Conservation (phyloP, 2,888 invertebrate genomes). For the Criorhina ranunculi region DNA sequence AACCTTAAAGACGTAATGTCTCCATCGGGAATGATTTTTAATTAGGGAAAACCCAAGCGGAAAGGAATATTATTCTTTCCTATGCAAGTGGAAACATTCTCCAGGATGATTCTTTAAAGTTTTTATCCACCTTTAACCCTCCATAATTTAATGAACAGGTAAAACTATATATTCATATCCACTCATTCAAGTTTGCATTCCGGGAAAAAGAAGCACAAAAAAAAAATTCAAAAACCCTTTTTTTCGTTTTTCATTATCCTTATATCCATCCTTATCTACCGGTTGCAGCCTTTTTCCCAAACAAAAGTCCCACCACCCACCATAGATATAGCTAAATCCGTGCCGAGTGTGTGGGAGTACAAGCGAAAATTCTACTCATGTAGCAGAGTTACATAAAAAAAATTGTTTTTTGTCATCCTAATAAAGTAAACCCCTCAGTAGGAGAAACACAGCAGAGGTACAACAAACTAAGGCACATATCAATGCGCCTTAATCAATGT, state of each 20-base stretch:
- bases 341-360: conserved; percentile 22
- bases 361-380: conserved; percentile 58
- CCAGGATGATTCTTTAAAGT: not conserved
- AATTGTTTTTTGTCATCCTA: conserved; percentile 34
- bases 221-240: conserved; percentile 27
- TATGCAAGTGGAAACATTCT: too few relatives aligned
- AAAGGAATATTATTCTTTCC: too few relatives aligned
- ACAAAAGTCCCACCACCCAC: conserved; percentile 39
- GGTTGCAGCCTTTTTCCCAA: conserved; percentile 60
- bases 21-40: too few relatives aligned
- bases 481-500: not conserved
- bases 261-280: conserved; percentile 48
- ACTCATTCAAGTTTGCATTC: conserved; percentile 6
- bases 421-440: conserved; percentile 59
- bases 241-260: conserved; percentile 56
- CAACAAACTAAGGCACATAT: conserved; percentile 45
- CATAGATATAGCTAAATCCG: conserved; percentile 8
- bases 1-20: too few relatives aligned
- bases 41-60: too few relatives aligned
- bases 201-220: not conserved
- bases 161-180: conserved; percentile 1
- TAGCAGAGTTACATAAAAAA: conserved; percentile 50
- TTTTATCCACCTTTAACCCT: not conserved
- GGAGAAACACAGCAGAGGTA: conserved; percentile 15
- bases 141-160: conserved; percentile 10